Evolutionary conservation across 2,113 vertebrate genomes (phyloP), one percentile per base, ranked within the genome.

Genomic region (Marmota monax): DNA sequence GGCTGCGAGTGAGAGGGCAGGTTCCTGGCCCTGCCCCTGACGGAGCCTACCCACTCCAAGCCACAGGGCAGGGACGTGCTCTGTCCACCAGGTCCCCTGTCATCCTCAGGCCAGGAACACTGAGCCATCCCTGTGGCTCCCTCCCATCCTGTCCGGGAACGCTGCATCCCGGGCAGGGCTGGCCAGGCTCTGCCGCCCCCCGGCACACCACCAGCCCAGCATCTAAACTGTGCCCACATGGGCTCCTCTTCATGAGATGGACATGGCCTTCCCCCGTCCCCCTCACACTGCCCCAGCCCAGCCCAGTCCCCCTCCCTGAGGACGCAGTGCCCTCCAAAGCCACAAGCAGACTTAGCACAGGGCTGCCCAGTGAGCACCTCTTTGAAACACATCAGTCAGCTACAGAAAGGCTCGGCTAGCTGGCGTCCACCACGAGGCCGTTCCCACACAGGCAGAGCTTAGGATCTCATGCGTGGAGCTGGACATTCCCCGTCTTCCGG

Each of bases 161-260:
- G 10, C 32, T 37, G 14, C 1, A 4, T 20, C 34, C 0, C 0
- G 29, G 56, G 48, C 65, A 22, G 1, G 37, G 37, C 37, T 70
- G 42, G 58, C 48, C 42, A 37, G 67, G 83, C 17, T 32, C 88
- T 7, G 0, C 37, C 11, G 11, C 42, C 7, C 9, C 9, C 18
- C 23, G 39, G 42, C 0, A 37, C 1, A 39, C 45, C 13, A 12
- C 17, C 45, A 29, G 73, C 1, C 76, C 37, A 9, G 78, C 0
- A 3, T 12, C n/a, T 7, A 5, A 6, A 4, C 63, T 13, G 76
- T 7, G 22, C 37, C n/a, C 74, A 4, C 0, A 16, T 2, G 10
- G 32, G 0, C 23, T 63, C 58, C 63, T 61, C 72, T 63, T 72
- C 29, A 53, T 39, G 79, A 16, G 29, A 37, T 0, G 12, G 79